Evolutionary conservation across 1,140 invertebrate genomes (phyloP).

Genomic region (Scaptomyza graminum): DNA sequence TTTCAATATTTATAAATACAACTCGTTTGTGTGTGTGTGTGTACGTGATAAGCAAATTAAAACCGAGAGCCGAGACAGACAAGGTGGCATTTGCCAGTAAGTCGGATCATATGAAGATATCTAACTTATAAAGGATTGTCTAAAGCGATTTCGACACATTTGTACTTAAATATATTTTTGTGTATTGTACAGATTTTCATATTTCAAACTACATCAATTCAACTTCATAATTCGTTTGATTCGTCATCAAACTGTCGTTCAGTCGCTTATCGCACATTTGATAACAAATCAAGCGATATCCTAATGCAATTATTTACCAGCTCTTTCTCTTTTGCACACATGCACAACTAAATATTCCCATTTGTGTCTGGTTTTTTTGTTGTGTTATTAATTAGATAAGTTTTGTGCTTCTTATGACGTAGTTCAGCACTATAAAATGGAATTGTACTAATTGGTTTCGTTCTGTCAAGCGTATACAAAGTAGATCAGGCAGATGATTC

Average conservation of each 20-base stretch:
- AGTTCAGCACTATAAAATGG: background rate
- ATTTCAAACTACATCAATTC: background rate
- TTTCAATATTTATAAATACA: background rate
- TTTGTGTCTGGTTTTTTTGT: background rate
- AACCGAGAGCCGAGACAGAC: slow-evolving; percentile 67
- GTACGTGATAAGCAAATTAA: slow-evolving; percentile 73
- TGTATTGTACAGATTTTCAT: background rate
- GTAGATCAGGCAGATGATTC: background rate
- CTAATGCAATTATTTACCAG: slow-evolving; percentile 29
- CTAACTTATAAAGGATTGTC: slow-evolving; percentile 24
- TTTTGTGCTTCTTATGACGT: background rate
- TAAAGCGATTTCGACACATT: slow-evolving; percentile 2
- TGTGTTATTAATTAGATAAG: background rate
- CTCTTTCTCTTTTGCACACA: background rate
- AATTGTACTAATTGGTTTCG: background rate
- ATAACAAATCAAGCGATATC: slow-evolving; percentile 47
- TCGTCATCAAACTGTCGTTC: slow-evolving; percentile 31
- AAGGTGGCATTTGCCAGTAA: slow-evolving; percentile 46
- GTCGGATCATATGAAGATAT: background rate
- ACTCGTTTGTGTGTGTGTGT: slow-evolving; percentile 6
- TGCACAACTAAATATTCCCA: background rate
- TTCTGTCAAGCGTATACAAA: background rate
- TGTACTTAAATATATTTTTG: background rate
- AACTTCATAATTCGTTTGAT: background rate
- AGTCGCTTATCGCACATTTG: slow-evolving; percentile 43